Evolutionary conservation across 2,797 vertebrate species (phyloP), one percentile per base, ranked within the genome.

Genomic region (Pyrrhura leucotis): DNA sequence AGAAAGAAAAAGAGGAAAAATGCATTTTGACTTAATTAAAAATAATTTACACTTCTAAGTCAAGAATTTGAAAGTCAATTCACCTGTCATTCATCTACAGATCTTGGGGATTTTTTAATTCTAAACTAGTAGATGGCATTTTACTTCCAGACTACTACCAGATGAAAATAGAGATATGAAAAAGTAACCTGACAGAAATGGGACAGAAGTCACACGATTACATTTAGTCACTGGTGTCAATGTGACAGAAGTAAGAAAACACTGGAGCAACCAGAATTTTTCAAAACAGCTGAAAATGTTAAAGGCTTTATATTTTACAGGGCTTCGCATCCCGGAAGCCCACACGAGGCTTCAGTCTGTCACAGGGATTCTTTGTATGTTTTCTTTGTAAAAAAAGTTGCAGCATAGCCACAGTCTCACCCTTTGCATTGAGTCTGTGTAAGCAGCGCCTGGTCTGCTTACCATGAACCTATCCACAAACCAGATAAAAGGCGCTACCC

Each of bases 131-230:
- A 78, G 73, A 63, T 50, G 45, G 19, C 25, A 77, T 85, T 81
- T 94, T 73, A 71, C 23, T 69, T 51, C n/a, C 53, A 81, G 87
- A 80, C 59, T 12, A 73, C 16, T 18, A 21, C 9, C 20, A 22
- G 37, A 68, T 72, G 48, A 83, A 82, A 94, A 83, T 5, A 40
- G 14, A 87, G 58, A 78, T 66, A 75, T 65, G 77, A 82, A 90
- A 88, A 82, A 31, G 21, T 25, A 85, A 85, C 45, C 66, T 88
- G 81, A 53, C 33, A 94, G 88, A 91, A 96, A 86, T 76, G 67
- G 90, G 40, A 48, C 63, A 51, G 58, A 35, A 82, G 48, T 65
- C 74, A 35, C 33, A 76, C 53, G 76, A 63, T 74, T 59, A 45
- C 19, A 14, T 85, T 90, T 89, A 78, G 50, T 63, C 87, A 67